Evolutionary conservation across 92 coral and sea anemone species (phyloP).

Genomic region (Epizoanthus stellaris): DNA sequence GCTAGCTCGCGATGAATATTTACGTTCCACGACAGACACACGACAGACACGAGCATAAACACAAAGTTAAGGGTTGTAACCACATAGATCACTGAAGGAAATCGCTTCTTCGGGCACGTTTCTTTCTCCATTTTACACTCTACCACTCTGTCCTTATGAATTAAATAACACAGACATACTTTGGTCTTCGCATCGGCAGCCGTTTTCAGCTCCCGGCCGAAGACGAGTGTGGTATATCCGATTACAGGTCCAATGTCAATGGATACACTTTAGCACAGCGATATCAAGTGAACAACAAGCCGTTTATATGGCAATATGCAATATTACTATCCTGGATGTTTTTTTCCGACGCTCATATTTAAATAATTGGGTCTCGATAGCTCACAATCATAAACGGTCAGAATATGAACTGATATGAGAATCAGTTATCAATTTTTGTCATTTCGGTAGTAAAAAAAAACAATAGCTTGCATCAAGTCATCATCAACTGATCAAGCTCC

Average conservation of each 20-base stretch:
- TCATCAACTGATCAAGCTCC: too few species aligned
- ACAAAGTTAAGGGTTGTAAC: constrained; percentile 32
- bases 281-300: constrained; percentile 6
- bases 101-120: not conserved
- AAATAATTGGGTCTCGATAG: too few species aligned
- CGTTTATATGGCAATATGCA: not conserved
- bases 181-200: not conserved
- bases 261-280: not conserved
- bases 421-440: too few species aligned
- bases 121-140: constrained; percentile 18
- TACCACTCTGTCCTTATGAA: not conserved
- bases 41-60: constrained; percentile 39
- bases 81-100: constrained; percentile 2
- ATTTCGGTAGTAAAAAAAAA: too few species aligned
- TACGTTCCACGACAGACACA: constrained; percentile 31
- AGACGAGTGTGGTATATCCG: constrained; percentile 8
- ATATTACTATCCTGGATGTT: too few species aligned
- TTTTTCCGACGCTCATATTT: too few species aligned
- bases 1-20: constrained; percentile 34
- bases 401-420: too few species aligned
- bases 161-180: not conserved
- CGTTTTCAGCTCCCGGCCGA: constrained; percentile 5
- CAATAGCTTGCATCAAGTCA: too few species aligned
- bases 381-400: too few species aligned
- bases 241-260: constrained; percentile 7